A percentile compares a stretch with the other conserved stretches of the same genome.
Evolutionary conservation across 1,140 invertebrate species (phyloP).

Genomic region (Cotesia glomerata): DNA sequence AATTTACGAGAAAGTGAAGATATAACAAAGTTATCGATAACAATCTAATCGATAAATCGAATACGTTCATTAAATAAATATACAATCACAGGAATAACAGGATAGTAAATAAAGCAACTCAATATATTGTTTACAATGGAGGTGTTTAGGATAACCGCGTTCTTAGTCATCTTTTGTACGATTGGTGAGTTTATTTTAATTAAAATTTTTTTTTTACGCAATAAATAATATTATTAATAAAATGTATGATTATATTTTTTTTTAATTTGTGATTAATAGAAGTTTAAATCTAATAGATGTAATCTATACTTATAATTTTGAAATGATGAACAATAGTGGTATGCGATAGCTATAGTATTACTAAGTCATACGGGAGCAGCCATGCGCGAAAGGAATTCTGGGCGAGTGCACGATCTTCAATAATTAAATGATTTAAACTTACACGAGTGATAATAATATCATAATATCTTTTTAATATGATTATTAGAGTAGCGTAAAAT

Average conservation of each 20-base stretch:
- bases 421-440: slow-evolving; percentile 11
- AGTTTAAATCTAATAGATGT: neutral
- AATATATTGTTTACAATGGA: slow-evolving; percentile 41
- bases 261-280: neutral
- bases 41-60: neutral
- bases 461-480: neutral
- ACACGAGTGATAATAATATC: slow-evolving; percentile 5
- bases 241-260: slow-evolving; percentile 10
- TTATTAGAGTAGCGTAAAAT: neutral
- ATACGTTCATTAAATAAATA: neutral
- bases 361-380: slow-evolving; percentile 16
- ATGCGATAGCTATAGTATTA: neutral
- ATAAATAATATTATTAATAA: neutral
- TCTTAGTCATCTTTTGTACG: slow-evolving; percentile 46
- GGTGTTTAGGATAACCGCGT: slow-evolving; percentile 43
- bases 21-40: neutral
- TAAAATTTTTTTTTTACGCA: slow-evolving; percentile 13
- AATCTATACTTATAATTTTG: neutral
- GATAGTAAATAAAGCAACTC: slow-evolving; percentile 6
- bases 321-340: neutral
- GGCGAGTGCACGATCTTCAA: slow-evolving; percentile 9
- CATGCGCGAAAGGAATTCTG: slow-evolving; percentile 16
- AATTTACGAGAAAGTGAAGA: neutral
- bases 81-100: neutral
- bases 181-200: slow-evolving; percentile 46